Evolutionary conservation across 2,797 vertebrate genomes (phyloP).

Genomic region (Pampus argenteus): DNA sequence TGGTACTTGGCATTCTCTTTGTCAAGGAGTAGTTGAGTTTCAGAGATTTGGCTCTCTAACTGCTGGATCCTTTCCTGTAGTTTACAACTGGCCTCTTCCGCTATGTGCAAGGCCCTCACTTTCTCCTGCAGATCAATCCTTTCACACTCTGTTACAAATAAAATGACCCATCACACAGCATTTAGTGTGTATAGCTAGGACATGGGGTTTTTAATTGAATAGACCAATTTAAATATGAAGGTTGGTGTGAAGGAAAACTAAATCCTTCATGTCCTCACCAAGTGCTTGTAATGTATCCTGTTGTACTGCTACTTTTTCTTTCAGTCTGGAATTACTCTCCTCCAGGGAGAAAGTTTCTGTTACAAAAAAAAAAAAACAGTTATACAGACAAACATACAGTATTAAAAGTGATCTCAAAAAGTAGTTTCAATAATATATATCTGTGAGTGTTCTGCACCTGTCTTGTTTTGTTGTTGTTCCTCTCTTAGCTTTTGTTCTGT

Average conservation of each 20-base stretch:
- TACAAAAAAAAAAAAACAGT: too few species aligned
- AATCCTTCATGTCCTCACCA: slow-evolving; percentile 82
- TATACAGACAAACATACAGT: slow-evolving; percentile 5
- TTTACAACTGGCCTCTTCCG: slow-evolving; percentile 65
- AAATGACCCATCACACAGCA: background rate
- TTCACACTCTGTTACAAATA: slow-evolving; percentile 78
- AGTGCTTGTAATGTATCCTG: slow-evolving; percentile 77
- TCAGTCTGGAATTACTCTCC: slow-evolving; percentile 73
- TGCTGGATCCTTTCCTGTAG: slow-evolving; percentile 83
- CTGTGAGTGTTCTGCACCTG: slow-evolving; percentile 74
- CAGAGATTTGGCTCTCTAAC: slow-evolving; percentile 79
- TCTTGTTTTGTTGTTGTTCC: slow-evolving; percentile 82
- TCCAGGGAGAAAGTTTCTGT: slow-evolving; percentile 73
- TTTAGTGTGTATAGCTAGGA: slow-evolving; percentile 2
- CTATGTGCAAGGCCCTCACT: slow-evolving; percentile 62
- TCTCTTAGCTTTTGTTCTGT: slow-evolving; percentile 76
- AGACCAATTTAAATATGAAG: background rate
- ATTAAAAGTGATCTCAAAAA: background rate
- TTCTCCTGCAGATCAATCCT: slow-evolving; percentile 79
- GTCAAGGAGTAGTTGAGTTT: slow-evolving; percentile 80
- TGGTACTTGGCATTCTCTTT: slow-evolving; percentile 89
- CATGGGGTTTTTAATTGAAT: slow-evolving; percentile 3
- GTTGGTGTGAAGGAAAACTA: background rate
- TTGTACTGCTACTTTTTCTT: slow-evolving; percentile 80
- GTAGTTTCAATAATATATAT: background rate